Percentiles rank a stretch among this genome's conserved stretches.
Evolutionary conservation across 2,113 vertebrate genomes (phyloP).

Genomic region (Catharus minimus): DNA sequence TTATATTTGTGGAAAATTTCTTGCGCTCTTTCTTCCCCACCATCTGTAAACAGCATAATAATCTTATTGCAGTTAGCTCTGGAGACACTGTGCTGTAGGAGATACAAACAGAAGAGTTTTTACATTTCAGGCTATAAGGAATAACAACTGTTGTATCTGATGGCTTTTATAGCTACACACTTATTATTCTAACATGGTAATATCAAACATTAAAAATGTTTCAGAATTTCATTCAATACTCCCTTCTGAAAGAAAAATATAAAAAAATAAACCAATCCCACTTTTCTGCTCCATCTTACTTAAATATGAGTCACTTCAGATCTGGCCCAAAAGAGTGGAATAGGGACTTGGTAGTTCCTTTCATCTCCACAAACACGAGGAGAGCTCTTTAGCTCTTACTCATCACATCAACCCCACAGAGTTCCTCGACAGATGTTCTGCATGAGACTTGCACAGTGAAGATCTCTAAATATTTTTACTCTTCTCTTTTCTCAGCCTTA

Average conservation of each 20-base stretch:
- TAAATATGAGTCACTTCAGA: neutral
- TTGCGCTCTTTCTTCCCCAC: conserved; percentile 94
- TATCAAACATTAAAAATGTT: neutral
- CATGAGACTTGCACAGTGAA: neutral
- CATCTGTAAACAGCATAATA: conserved; percentile 98
- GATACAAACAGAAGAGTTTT: neutral
- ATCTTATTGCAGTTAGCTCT: conserved; percentile 99
- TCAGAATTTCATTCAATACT: neutral
- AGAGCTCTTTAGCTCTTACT: neutral
- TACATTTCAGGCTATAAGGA: neutral
- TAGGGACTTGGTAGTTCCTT: neutral
- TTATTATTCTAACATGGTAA: neutral
- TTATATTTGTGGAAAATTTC: conserved; percentile 93
- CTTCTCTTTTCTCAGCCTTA: neutral
- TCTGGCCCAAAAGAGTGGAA: neutral
- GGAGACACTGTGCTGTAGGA: conserved; percentile 86
- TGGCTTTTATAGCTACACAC: neutral
- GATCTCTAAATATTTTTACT: neutral
- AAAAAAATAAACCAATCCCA: neutral
- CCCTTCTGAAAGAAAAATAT: neutral
- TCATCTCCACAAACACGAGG: neutral
- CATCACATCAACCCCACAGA: neutral
- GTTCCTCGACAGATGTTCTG: fast-evolving
- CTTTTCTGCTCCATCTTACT: neutral
- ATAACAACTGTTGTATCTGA: neutral